Base-by-base conservation (phyloP, 2,113 vertebrate genomes). In the Bombycilla garrulus region DNA sequence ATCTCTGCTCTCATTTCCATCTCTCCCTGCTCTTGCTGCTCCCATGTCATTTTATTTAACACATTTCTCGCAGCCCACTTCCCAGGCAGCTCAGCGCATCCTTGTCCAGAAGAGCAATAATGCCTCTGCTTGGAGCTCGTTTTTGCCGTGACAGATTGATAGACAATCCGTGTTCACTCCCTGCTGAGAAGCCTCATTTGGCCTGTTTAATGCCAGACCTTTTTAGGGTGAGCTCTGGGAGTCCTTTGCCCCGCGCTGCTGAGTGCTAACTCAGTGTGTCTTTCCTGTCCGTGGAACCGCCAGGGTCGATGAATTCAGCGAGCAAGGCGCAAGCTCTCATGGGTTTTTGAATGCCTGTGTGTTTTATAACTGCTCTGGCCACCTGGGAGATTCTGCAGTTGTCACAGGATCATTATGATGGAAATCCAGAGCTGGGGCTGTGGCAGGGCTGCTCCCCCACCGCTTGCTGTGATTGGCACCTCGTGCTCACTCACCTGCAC, bases 141-240 rank as follows among this genome's bases (percentile, higher is more conserved):
- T 93, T 93, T 70, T 73, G 47, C 67, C 29, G 1, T 93, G 90
- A 90, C 95, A 82, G 96, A 85, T 93, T 95, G 93, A 93, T 65
- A 72, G 96, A 77, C 90, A 93, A 38, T 18, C 76, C 38, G 0
- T 25, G 54, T 19, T 73, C 50, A 5, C 70, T 93, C 82, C 76
- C 82, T 72, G 36, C 86, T 72, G 76, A 61, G 85, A 77, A 82
- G 86, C 79, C 76, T 90, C 82, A 47, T 93, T 93, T 96, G 76
- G 71, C 71, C 86, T 73, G n/a, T 80, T 88, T 90, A 93, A 86
- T 92, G 90, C 79, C 67, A 91, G 45, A n/a, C 25, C 62, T 50
- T 80, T 79, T 88, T 35, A 77, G 92, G 85, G 61, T 33, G 91
- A 93, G 66, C 45, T 0, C 50, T 51, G 78, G 78, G 93, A 95